These are phyloP conservation scores for Rotaria sp. DNA, from an alignment of 2,888 invertebrate species.

Conservation along the genomic window DNA sequence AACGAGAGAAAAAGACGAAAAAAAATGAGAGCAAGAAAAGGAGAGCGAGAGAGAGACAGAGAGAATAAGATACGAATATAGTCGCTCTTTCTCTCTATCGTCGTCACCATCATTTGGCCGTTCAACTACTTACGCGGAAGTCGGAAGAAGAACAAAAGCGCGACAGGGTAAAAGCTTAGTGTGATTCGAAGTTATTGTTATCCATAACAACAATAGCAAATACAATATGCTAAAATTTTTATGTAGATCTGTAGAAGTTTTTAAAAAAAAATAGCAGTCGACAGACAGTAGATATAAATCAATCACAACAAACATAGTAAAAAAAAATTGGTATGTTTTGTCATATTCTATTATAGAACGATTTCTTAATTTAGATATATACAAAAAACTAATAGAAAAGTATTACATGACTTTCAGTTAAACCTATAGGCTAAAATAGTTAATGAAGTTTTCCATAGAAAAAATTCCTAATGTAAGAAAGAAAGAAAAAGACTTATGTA, in stretches of 20 bases:
- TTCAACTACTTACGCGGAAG: background rate
- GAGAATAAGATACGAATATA: background rate
- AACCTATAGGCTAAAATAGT: no score
- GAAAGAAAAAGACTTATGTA: background rate
- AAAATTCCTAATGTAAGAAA: background rate
- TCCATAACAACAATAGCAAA: background rate
- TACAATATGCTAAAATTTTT: background rate
- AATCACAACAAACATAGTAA: background rate
- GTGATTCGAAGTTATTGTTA: background rate
- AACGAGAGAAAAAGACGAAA: background rate
- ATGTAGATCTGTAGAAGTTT: background rate
- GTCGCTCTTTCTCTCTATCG: background rate
- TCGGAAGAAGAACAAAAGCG: background rate
- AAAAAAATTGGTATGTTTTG: background rate
- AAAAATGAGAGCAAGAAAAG: background rate
- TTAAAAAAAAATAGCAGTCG: background rate
- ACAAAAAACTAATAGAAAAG: no score
- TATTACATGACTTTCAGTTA: no score
- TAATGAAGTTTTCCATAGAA: no score
- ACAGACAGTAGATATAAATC: background rate
- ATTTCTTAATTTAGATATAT: background rate
- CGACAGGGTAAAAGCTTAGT: background rate
- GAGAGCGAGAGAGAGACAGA: background rate
- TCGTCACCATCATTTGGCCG: background rate
- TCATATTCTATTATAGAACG: background rate